Conservation (phyloP, 2,888 invertebrate species). For the Chloromyia formosa region DNA sequence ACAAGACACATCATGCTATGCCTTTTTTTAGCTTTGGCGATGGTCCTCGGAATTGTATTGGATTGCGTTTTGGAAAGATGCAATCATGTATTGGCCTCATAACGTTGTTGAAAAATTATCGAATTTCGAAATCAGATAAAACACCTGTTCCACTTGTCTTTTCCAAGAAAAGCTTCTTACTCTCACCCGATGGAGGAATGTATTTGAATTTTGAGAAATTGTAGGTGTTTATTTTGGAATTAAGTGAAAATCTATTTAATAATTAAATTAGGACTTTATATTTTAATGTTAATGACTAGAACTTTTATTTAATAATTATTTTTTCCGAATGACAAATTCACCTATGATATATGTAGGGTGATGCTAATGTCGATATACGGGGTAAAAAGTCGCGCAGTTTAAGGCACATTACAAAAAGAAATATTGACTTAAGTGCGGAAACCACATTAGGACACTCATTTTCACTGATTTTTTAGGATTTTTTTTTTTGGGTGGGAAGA, state of each 20-base stretch:
- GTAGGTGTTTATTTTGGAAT: slow-evolving; percentile 38
- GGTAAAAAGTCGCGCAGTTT: too few relatives aligned
- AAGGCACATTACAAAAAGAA: too few relatives aligned
- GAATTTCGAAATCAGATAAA: slow-evolving; percentile 38
- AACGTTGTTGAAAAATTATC: slow-evolving; percentile 44
- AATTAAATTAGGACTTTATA: too few relatives aligned
- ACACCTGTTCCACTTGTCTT: slow-evolving; percentile 52
- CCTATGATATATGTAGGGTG: too few relatives aligned
- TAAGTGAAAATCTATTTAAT: not conserved
- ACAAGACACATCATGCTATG: slow-evolving; percentile 60
- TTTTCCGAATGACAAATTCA: too few relatives aligned
- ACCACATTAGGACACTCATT: too few relatives aligned
- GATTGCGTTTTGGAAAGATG: slow-evolving; percentile 59
- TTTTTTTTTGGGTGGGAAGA: too few relatives aligned
- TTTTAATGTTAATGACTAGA: too few relatives aligned
- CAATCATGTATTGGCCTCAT: slow-evolving; percentile 52
- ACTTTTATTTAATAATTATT: too few relatives aligned
- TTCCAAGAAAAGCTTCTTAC: slow-evolving; percentile 50
- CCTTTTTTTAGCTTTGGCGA: slow-evolving; percentile 64
- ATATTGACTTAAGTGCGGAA: too few relatives aligned
- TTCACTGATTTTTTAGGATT: too few relatives aligned
- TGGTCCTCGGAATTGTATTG: slow-evolving; percentile 64
- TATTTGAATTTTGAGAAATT: slow-evolving; percentile 52
- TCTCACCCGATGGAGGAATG: slow-evolving; percentile 55
- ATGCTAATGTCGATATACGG: too few relatives aligned